phyloP scores from a whole-genome alignment of 1,140 invertebrate genomes.

The Probaryconus sp. region DNA sequence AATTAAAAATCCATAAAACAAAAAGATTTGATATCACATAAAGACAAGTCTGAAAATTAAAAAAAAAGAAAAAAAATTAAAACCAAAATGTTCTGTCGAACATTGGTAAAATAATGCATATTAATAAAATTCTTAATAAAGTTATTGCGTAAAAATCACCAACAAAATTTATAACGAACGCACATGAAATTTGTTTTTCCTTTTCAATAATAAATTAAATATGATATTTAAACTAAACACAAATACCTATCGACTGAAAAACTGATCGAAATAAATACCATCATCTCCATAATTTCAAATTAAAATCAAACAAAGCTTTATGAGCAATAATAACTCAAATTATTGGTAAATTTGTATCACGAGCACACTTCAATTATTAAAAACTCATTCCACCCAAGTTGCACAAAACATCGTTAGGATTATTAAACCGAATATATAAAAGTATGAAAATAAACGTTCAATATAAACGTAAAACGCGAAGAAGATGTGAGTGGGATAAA shows the following conservation, averaged over 20 bases:
- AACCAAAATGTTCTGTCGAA: too few species aligned
- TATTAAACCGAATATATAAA: conserved; percentile 41
- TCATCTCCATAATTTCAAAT: conserved; percentile 9
- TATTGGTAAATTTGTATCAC: conserved; percentile 2
- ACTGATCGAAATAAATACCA: conserved; percentile 2
- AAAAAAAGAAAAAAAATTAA: too few species aligned
- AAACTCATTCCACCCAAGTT: conserved; percentile 4
- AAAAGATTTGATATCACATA: too few species aligned
- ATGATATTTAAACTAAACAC: too few species aligned
- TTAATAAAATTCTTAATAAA: too few species aligned
- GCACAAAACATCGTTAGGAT: conserved; percentile 11
- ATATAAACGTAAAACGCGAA: conserved; percentile 43
- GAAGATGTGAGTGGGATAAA: conserved; percentile 53
- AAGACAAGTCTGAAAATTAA: too few species aligned
- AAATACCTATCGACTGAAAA: too few species aligned
- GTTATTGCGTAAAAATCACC: too few species aligned
- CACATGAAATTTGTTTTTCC: conserved; percentile 7
- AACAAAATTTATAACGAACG: too few species aligned
- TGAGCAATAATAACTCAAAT: conserved; percentile 14
- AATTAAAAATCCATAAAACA: too few species aligned
- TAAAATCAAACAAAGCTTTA: conserved; percentile 14
- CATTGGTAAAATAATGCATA: too few species aligned
- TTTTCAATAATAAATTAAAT: too few species aligned
- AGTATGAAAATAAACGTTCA: conserved; percentile 52
- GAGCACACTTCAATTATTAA: conserved; percentile 26